A percentile compares a stretch with the other conserved stretches of the same genome.
Evolutionary conservation across 2,113 vertebrate genomes (phyloP).

Genomic region (Dasyprocta punctata): DNA sequence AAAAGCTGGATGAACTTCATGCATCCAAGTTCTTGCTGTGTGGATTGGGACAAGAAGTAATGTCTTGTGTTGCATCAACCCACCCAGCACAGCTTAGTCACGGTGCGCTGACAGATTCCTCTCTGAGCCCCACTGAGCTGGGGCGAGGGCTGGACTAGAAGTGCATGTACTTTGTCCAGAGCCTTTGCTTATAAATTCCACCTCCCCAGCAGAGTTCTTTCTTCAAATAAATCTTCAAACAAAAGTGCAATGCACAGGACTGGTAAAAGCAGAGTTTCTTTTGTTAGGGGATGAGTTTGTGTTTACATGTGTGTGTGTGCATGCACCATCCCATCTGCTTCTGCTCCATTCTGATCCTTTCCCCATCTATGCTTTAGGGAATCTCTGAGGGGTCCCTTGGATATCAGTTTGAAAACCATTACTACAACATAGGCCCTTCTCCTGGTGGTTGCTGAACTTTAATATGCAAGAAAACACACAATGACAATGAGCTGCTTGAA

Average conservation of each 20-base stretch:
- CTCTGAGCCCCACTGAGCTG: neutral
- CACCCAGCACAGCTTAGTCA: neutral
- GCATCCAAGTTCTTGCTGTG: neutral
- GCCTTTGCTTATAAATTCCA: neutral
- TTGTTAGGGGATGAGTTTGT: neutral
- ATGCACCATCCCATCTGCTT: neutral
- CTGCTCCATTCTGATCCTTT: neutral
- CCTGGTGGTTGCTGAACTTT: neutral
- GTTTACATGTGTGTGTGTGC: neutral
- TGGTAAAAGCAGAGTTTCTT: neutral
- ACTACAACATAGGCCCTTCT: neutral
- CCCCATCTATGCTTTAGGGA: neutral
- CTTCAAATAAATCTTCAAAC: constrained; percentile 46
- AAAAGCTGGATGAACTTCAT: neutral
- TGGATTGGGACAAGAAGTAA: neutral
- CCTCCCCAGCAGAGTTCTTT: neutral
- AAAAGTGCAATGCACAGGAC: neutral
- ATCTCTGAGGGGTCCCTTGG: neutral
- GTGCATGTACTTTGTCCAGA: neutral
- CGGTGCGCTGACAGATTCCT: neutral
- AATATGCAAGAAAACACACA: neutral
- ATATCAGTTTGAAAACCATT: constrained; percentile 14
- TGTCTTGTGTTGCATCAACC: neutral
- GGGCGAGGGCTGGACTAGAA: neutral
- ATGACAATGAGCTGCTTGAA: constrained; percentile 5